Evolutionary conservation across 2,888 invertebrate genomes (phyloP).

Genomic region (Parthenolecanium corni): DNA sequence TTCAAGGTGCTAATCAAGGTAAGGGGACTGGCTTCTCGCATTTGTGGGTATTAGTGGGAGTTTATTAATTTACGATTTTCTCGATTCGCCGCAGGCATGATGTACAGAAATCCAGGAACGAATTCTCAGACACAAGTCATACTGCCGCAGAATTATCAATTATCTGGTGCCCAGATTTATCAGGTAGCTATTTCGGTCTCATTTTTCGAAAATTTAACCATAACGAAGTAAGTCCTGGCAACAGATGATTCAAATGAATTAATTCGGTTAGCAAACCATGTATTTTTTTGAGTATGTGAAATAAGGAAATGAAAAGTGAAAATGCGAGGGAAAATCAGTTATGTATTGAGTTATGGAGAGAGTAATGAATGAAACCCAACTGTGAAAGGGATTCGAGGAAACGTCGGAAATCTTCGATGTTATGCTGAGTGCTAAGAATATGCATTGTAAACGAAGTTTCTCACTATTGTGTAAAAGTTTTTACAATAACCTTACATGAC

Average conservation of each 20-base stretch:
- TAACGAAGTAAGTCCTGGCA: too few species aligned
- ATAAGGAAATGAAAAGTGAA: too few species aligned
- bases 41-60: not conserved
- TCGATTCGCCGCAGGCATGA: constrained; percentile 45
- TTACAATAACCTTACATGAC: too few species aligned
- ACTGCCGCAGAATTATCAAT: constrained; percentile 49
- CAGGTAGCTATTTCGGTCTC: constrained; percentile 44
- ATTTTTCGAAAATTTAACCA: not conserved
- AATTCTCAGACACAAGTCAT: constrained; percentile 43
- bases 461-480: too few species aligned
- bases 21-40: constrained; percentile 30
- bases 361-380: too few species aligned
- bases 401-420: too few species aligned
- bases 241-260: not conserved
- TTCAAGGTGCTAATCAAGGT: constrained; percentile 33
- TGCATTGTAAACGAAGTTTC: too few species aligned
- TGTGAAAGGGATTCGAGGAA: too few species aligned
- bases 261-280: not conserved
- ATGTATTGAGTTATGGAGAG: too few species aligned
- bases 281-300: too few species aligned
- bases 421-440: too few species aligned
- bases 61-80: not conserved
- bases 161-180: constrained; percentile 51
- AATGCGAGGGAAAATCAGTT: too few species aligned
- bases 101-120: constrained; percentile 55